A percentile compares a stretch with the other conserved stretches of the same genome.
Conservation (phyloP, 2,113 vertebrate species). For the Clarias magur region DNA sequence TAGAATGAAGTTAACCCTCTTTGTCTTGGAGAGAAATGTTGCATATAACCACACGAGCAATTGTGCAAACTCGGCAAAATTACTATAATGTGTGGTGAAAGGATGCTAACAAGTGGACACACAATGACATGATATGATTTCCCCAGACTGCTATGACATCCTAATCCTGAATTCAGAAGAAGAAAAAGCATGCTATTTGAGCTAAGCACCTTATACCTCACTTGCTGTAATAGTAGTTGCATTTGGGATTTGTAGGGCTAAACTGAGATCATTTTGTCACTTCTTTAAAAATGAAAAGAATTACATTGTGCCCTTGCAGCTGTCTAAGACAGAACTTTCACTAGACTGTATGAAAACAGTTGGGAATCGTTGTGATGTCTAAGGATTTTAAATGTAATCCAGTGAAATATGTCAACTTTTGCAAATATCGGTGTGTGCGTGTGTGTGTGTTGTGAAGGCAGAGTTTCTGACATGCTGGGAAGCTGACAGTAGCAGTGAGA, state of each 20-base stretch:
- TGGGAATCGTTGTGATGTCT: neutral
- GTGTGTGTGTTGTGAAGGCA: conserved; percentile 18
- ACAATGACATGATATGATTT: neutral
- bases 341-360: neutral
- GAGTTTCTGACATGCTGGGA: conserved; percentile 35
- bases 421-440: conserved; percentile 9
- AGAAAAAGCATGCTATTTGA: neutral
- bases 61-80: conserved; percentile 32
- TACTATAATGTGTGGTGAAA: conserved; percentile 27
- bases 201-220: neutral
- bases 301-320: neutral
- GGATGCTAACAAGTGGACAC: conserved; percentile 17
- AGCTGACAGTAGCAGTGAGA: conserved; percentile 41
- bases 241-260: neutral
- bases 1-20: neutral
- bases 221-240: neutral
- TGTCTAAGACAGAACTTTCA: neutral
- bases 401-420: conserved; percentile 34
- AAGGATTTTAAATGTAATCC: conserved; percentile 14
- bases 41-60: conserved; percentile 36
- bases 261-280: neutral
- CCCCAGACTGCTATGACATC: conserved; percentile 31
- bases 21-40: conserved; percentile 27
- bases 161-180: neutral
- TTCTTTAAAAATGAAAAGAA: neutral